A percentile compares a stretch with the other conserved stretches of the same genome.
Conservation (phyloP, 30 jellyfish, hydroid and myxozoan genomes). For the Cassiopea andromeda region DNA sequence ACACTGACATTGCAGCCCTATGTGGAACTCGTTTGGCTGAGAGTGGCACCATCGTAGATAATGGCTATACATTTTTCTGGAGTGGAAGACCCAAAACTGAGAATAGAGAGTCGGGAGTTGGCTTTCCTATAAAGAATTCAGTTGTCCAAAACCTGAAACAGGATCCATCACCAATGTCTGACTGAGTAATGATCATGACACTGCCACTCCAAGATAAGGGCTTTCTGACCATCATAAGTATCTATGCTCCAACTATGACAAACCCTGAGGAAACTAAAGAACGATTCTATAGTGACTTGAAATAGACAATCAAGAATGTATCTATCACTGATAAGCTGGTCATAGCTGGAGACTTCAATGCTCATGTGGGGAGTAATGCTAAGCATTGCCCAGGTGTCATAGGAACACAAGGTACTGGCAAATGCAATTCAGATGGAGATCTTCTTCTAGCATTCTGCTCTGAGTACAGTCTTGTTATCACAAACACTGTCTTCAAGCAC, state of each 20-base stretch:
- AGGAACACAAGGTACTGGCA: conserved; percentile 38
- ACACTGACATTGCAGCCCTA: conserved; percentile 45
- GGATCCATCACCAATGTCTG: conserved; percentile 21
- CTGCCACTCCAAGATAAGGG: conserved; percentile 3
- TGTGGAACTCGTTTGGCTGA: conserved; percentile 29
- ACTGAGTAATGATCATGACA: conserved; percentile 31
- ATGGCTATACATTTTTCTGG: conserved; percentile 63
- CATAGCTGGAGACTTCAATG: conserved; percentile 42
- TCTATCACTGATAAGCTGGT: neutral
- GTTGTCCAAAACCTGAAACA: conserved; percentile 11
- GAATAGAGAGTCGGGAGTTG: conserved; percentile 44
- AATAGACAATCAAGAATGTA: conserved; percentile 1
- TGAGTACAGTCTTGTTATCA: conserved; percentile 32
- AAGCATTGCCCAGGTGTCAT: conserved; percentile 21
- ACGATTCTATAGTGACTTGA: neutral
- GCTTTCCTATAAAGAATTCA: conserved; percentile 3
- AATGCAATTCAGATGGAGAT: conserved; percentile 34
- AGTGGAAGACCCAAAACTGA: conserved; percentile 42
- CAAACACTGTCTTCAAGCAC: conserved; percentile 43
- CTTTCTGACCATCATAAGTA: conserved; percentile 24
- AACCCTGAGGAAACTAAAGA: conserved; percentile 11
- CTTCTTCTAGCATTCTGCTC: conserved; percentile 53
- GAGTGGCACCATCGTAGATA: conserved; percentile 22
- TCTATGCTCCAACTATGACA: conserved; percentile 62
- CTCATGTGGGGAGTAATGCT: conserved; percentile 27